Evolutionary conservation across 2,113 vertebrate species (phyloP).

Genomic region (Fulmarus glacialis): DNA sequence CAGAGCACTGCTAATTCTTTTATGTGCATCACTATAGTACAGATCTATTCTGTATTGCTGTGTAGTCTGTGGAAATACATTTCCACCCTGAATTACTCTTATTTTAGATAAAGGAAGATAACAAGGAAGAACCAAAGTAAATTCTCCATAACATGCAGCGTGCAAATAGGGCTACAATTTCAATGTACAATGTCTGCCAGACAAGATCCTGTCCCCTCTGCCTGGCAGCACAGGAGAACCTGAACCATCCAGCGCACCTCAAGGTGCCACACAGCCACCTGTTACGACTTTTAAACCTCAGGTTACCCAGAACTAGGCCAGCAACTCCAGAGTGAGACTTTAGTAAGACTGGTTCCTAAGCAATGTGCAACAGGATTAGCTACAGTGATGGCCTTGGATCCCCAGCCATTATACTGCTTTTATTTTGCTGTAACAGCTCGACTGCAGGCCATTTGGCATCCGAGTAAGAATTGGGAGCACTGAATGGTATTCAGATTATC

Average conservation of each 20-base stretch:
- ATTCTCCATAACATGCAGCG: background rate
- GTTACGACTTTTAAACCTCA: background rate
- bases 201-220: background rate
- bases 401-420: background rate
- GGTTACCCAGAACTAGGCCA: background rate
- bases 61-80: background rate
- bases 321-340: background rate
- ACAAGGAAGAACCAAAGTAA: background rate
- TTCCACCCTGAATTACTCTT: background rate
- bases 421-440: background rate
- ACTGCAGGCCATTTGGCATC: background rate
- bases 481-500: background rate
- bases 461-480: background rate
- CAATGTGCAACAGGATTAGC: background rate
- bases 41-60: background rate
- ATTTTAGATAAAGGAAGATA: background rate
- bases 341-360: background rate
- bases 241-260: background rate
- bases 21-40: background rate
- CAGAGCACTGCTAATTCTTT: background rate
- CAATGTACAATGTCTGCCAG: background rate
- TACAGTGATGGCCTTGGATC: background rate
- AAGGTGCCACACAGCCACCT: background rate
- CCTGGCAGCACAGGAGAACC: background rate
- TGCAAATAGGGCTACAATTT: background rate